Percentiles rank a stretch among this genome's conserved stretches.
phyloP scores from a whole-genome alignment of 64 coral and sea anemone species.

The Exaiptasia diaphana region DNA sequence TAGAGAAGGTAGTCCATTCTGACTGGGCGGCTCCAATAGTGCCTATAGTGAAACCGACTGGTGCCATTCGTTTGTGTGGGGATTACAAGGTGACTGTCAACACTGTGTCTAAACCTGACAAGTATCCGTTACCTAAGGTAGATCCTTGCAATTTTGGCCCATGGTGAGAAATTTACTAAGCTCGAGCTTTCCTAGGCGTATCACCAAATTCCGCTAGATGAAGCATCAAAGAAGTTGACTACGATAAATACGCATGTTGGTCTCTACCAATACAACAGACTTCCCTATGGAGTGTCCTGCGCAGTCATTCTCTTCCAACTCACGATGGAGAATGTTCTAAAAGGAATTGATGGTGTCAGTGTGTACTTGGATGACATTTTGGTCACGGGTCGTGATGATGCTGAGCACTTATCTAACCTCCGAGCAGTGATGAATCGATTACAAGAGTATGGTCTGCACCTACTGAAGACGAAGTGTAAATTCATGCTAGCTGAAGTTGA shows the following conservation, averaged over 20 bases:
- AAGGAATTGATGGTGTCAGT: constrained; percentile 18
- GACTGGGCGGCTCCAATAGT: constrained; percentile 10
- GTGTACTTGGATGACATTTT: constrained; percentile 20
- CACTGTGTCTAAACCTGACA: not conserved
- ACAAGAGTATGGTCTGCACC: no score
- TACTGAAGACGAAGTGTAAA: no score
- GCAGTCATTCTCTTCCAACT: constrained; percentile 32
- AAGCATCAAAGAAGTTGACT: constrained; percentile 10
- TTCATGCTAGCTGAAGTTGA: no score
- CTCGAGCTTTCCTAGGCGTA: constrained; percentile 33
- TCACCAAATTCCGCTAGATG: constrained; percentile 19
- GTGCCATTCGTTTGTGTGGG: not conserved
- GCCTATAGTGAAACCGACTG: not conserved
- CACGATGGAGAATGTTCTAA: constrained; percentile 36
- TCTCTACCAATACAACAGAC: constrained; percentile 13
- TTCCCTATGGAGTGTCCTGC: constrained; percentile 25
- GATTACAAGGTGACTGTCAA: constrained; percentile 26
- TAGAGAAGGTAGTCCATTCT: not conserved
- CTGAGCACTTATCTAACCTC: constrained; percentile 31
- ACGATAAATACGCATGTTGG: constrained; percentile 40
- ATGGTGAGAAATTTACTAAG: constrained; percentile 38
- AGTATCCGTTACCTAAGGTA: constrained; percentile 6
- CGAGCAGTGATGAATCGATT: constrained; percentile 3
- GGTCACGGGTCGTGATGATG: constrained; percentile 21
- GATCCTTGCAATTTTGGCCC: not conserved